A percentile compares a stretch with the other conserved stretches of the same genome.
Conservation (phyloP, 37 sponge, comb jelly and placozoan species). For the Bolinopsis microptera region DNA sequence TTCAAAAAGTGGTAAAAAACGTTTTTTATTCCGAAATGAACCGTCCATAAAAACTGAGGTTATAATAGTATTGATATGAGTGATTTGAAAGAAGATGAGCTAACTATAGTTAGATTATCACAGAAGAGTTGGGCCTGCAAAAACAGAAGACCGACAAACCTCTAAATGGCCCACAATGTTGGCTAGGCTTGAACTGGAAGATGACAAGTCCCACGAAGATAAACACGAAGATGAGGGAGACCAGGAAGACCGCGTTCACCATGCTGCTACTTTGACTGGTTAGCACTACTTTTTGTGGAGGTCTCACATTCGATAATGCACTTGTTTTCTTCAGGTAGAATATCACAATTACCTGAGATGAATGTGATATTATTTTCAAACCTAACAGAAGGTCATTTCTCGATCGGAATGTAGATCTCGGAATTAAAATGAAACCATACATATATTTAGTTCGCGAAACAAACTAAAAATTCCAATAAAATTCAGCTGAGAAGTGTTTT, state of each 20-base stretch:
- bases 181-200: neutral
- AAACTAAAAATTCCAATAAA: too few species aligned
- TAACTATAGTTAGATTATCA: too few species aligned
- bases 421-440: neutral
- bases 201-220: neutral
- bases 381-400: neutral
- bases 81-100: too few species aligned
- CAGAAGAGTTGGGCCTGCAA: too few species aligned
- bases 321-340: constrained; percentile 7
- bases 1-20: too few species aligned
- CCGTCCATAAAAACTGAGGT: too few species aligned
- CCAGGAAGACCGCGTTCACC: constrained; percentile 24
- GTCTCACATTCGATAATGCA: neutral
- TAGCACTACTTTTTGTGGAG: neutral
- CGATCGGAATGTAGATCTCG: neutral
- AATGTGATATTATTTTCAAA: neutral
- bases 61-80: too few species aligned
- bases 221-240: constrained; percentile 11
- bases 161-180: neutral
- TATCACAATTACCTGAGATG: neutral
- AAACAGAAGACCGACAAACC: too few species aligned
- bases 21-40: too few species aligned
- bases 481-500: too few species aligned
- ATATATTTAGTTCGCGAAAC: too few species aligned
- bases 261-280: constrained; percentile 15